Evolutionary conservation across 2,888 invertebrate genomes (phyloP), one percentile per base, ranked within the genome.

Genomic region (Thymelicus lineola): DNA sequence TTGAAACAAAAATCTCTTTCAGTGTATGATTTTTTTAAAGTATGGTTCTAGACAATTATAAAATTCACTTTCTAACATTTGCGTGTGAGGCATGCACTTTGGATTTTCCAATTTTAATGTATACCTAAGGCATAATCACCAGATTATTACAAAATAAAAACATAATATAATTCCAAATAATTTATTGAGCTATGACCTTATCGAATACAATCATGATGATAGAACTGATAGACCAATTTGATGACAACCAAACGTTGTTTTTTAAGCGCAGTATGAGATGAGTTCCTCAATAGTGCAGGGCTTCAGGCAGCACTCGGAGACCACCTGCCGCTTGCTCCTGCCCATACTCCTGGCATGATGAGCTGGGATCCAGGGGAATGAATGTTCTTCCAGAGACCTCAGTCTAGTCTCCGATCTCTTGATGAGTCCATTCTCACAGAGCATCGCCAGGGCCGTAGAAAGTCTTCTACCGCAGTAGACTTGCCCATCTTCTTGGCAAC

Each of bases 261-360:
- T 28, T 55, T 28, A 55, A 10, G 42, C 64, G 62, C 84, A 85
- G 70, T 84, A 84, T 1, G 74, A 64, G 12, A 81, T 35, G 9
- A 85, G 72, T 58, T 83, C 81, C 0, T 75, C 64, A 0, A 78
- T 28, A 3, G 78, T 73, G 66, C 86, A 86, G 0, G 82, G 76
- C 20, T 82, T 82, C 4, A 78, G 76, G 66, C 86, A 86, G 76
- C 86, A 85, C 61, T 82, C 79, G 1, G 74, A 75, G 7, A 75
- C 83, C 3, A 83, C 76, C 42, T 81, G 80, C 42, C 83, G 71
- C 72, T 82, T 84, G 7, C 75, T 79, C 48, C 80, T 73, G 10
- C 72, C 75, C 65, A 81, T 63, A 1, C 71, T 73, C 67, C 75
- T 67, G 2, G 80, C 81, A 1, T 57, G 67, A 10, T 76, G 77